Evolutionary conservation across 2,797 vertebrate genomes (phyloP).

Genomic region (Cynodonichthys magdalenae): DNA sequence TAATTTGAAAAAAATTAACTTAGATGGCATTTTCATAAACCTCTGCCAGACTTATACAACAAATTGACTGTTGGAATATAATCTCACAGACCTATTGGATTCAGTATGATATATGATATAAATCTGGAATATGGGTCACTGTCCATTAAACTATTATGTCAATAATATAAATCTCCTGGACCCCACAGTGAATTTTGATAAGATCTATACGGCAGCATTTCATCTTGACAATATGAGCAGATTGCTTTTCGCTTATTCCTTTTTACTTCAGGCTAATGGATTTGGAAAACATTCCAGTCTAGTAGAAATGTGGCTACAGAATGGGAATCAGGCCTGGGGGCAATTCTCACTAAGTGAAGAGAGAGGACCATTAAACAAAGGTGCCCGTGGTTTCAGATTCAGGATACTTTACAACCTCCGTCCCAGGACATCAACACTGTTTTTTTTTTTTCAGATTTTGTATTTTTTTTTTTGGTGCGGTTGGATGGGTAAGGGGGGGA

Average conservation of each 20-base stretch:
- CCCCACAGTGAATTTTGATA: slow-evolving; percentile 51
- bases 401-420: slow-evolving; percentile 80
- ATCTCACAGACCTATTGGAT: slow-evolving; percentile 18
- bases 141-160: slow-evolving; percentile 32
- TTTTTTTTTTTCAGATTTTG: slow-evolving; percentile 22
- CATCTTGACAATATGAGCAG: slow-evolving; percentile 57
- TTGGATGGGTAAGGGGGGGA: slow-evolving; percentile 56
- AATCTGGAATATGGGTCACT: slow-evolving; percentile 6
- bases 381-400: slow-evolving; percentile 80
- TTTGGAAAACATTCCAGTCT: slow-evolving; percentile 76
- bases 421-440: slow-evolving; percentile 82
- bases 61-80: slow-evolving; percentile 15
- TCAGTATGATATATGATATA: not conserved
- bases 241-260: slow-evolving; percentile 66
- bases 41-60: too few relatives aligned
- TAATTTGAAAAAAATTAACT: too few relatives aligned
- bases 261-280: slow-evolving; percentile 74
- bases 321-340: slow-evolving; percentile 76
- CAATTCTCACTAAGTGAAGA: slow-evolving; percentile 80
- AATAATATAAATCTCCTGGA: slow-evolving; percentile 24
- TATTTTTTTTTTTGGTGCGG: slow-evolving; percentile 68
- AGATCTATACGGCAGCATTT: slow-evolving; percentile 47
- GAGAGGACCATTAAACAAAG: slow-evolving; percentile 80
- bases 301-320: slow-evolving; percentile 73
- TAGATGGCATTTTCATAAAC: too few relatives aligned